phyloP scores from a whole-genome alignment of 2,888 invertebrate species.

The Ctenicera cuprea region DNA sequence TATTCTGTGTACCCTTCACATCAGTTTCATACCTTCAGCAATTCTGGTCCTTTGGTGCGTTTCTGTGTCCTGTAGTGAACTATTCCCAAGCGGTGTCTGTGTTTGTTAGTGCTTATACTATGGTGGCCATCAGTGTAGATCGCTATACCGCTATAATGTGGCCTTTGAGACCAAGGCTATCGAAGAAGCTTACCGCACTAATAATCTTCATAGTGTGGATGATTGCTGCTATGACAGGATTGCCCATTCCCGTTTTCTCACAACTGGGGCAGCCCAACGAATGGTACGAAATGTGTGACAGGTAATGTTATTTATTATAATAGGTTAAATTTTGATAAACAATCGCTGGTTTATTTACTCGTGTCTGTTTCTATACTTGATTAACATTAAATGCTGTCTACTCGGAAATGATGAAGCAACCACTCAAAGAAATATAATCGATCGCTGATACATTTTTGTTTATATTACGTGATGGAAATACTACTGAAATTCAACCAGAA shows the following conservation, averaged over 20 bases:
- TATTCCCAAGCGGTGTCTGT: slow-evolving; percentile 89
- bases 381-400: too few species aligned
- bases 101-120: slow-evolving; percentile 90
- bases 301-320: slow-evolving; percentile 70
- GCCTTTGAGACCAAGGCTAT: slow-evolving; percentile 88
- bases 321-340: too few species aligned
- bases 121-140: slow-evolving; percentile 93
- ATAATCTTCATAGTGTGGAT: slow-evolving; percentile 85
- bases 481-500: too few species aligned
- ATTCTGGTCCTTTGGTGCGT: slow-evolving; percentile 92
- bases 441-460: too few species aligned
- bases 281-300: slow-evolving; percentile 80
- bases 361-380: too few species aligned
- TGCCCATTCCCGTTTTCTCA: slow-evolving; percentile 88
- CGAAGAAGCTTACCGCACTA: slow-evolving; percentile 81
- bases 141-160: slow-evolving; percentile 93
- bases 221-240: slow-evolving; percentile 85
- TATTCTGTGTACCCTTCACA: slow-evolving; percentile 94
- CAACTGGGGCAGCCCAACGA: slow-evolving; percentile 77
- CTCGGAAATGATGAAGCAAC: too few species aligned
- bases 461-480: too few species aligned
- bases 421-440: too few species aligned
- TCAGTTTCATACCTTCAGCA: slow-evolving; percentile 87
- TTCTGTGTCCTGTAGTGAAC: slow-evolving; percentile 89
- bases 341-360: too few species aligned